Evolutionary conservation across 2,888 invertebrate species (phyloP), one percentile per base, ranked within the genome.

Genomic region (Slavum lentiscoides): DNA sequence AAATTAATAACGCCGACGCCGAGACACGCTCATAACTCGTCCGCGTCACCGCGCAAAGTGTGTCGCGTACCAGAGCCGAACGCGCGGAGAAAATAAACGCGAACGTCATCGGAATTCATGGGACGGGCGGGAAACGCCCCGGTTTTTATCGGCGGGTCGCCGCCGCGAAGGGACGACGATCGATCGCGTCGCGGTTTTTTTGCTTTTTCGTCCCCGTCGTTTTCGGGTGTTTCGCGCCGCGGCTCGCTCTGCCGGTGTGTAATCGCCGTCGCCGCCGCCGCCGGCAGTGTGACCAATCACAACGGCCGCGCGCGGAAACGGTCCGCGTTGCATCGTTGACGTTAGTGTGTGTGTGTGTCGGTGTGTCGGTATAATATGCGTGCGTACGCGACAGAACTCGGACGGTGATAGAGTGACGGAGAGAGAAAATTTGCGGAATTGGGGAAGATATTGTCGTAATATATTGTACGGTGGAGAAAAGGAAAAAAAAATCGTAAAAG

Each of bases 221-320:
- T 30, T 30, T 30, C 30, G 30, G 30, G 30, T 30, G 4, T 30
- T 30, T 30, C 30, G 30, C 30, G 53, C 17, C 21, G 8, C 19
- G 39, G 64, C 74, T 53, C 74, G 64, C 55, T 74, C 74, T 74
- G 39, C 13, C 55, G 21, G 64, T 19, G 2, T 19, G 0, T 11
- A 37, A 37, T 6, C 8, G 30, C 17, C 8, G 17, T 15, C 23
- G 15, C 17, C 8, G 30, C 17, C 8, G 17, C 19, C 23, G 15
- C 17, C 23, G 68, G 9, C 75, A 68, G 75, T 76, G 75, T 43
- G 43, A 59, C 75, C 75, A 76, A 67, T 30, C 30, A 30, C 59
- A 6, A 11, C 13, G n/a, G 23, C 6, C 49, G 49, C 11, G 15
- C 19, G 9, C 21, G 13, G 11, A 66, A n/a, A 9, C 43, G 30